Evolutionary conservation across 2,888 invertebrate genomes (phyloP), one percentile per base, ranked within the genome.

Genomic region (Apamea anceps): DNA sequence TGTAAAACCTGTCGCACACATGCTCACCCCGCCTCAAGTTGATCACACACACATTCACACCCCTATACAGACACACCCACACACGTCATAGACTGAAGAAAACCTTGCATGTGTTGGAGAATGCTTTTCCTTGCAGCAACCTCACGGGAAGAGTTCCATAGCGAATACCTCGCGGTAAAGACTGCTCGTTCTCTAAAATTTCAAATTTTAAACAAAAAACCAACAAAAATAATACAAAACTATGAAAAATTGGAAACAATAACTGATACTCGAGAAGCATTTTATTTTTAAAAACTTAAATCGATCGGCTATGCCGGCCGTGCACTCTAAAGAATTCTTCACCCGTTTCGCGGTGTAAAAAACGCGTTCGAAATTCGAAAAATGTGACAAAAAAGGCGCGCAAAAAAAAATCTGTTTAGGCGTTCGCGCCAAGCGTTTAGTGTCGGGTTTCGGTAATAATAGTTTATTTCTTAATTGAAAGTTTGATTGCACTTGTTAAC

Each of bases 121-220:
- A 97, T 97, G 96, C 97, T 96, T 97, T 97, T 97, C 96, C 96
- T 97, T 96, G 97, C 97, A 95, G 94, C 96, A 96, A 96, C 95
- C 96, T 96, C 96, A 96, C 96, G 96, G 96, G 95, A 96, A 97
- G 97, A 97, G 97, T 97, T 97, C 94, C 96, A 96, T 95, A 97
- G 97, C 96, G 97, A 96, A 96, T 96, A 97, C 97, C 97, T 97
- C 97, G 97, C 97, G 97, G 97, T 97, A 97, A 96, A 97, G 96
- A 96, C 97, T 93, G 84, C 93, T 93, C 95, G 96, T 94, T 94
- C 95, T 94, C 92, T 94, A 94, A 94, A 92, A 93, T 88, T 88
- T 85, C 75, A 90, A 92, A 93, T 90, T 89, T 86, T 81, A 77
- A 82, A 86, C 87, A 90, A 89, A 92, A 91, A 68, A 45, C 15